Conservation (phyloP, 2,888 invertebrate genomes). For the Cataglyphis cursor region DNA sequence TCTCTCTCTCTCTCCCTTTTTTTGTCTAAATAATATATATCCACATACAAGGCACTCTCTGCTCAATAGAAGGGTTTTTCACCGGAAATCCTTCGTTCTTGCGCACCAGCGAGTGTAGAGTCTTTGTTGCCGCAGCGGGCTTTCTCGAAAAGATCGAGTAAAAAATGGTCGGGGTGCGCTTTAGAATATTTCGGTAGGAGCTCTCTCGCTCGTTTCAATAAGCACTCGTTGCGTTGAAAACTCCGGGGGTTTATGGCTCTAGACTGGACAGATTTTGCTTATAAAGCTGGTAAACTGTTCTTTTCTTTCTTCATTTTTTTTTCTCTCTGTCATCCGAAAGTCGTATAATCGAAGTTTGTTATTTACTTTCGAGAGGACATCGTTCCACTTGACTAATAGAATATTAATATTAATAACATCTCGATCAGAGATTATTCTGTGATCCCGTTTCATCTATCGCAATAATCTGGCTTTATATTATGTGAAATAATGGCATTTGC, state of each 20-base stretch:
- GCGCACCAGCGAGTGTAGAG: conserved; percentile 47
- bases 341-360: not conserved
- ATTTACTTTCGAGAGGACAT: conserved; percentile 38
- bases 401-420: conserved; percentile 22
- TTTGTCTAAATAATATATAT: conserved; percentile 81
- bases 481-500: conserved; percentile 17
- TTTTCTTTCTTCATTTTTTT: conserved; percentile 9
- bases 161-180: conserved; percentile 74
- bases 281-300: conserved; percentile 10
- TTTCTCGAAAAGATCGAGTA: conserved; percentile 70
- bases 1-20: conserved; percentile 15
- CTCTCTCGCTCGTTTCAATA: conserved; percentile 51
- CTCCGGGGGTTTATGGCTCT: conserved; percentile 54
- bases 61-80: conserved; percentile 80
- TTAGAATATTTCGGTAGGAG: conserved; percentile 72
- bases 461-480: conserved; percentile 15
- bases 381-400: conserved; percentile 9
- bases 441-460: not conserved
- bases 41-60: conserved; percentile 84
- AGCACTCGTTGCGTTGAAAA: conserved; percentile 49
- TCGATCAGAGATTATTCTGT: conserved; percentile 1
- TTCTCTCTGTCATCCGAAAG: not conserved
- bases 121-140: conserved; percentile 56
- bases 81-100: conserved; percentile 64
- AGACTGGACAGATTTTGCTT: conserved; percentile 54